Evolutionary conservation across 1,140 invertebrate species (phyloP), one percentile per base, ranked within the genome.

Genomic region (Telenomus remus): DNA sequence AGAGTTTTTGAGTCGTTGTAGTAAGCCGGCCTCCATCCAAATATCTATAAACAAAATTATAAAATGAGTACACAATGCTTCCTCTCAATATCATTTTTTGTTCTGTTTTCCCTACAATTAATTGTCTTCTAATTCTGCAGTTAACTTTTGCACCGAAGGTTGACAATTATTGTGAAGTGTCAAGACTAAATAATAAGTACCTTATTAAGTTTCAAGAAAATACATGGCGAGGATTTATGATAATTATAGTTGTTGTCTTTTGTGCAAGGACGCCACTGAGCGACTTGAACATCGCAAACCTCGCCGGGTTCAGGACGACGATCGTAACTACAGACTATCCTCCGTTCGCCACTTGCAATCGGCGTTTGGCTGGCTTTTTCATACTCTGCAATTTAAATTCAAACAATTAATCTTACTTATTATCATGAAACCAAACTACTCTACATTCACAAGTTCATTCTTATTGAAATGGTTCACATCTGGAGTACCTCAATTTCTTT

Each of bases 21-120:
- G 48, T 91, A 94, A 55, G 91, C 84, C 14, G 95, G 95, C 34
- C 86, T 80, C 95, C 95, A 96, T 78, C 92, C 93, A 85, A 92
- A 96, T 80, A 96, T 95, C 93, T 95, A 83, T 0, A 70, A 66
- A 39, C 9, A 9, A 39, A 39, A 39, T 39, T 4, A 39, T 6
- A 39, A 39, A 2, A 39, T 39, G n/a, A 39, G n/a, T n/a, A n/a
- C n/a, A n/a, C n/a, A 39, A 27, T 27, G 19, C 19, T 27, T 27
- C 6, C 19, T 27, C 19, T 27, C 19, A 27, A 27, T 27, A 27
- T 27, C 2, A 6, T 3, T 3, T 27, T 27, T 27, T 27, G 19
- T 27, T 27, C n/a, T n/a, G n/a, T n/a, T 27, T 27, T 27, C 19
- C 2, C 19, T 27, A 27, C n/a, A n/a, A n/a, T n/a, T n/a, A 27